These are phyloP conservation scores for Neodiprion lecontei DNA, from an alignment of 1,140 invertebrate species.

Conservation along the genomic window DNA sequence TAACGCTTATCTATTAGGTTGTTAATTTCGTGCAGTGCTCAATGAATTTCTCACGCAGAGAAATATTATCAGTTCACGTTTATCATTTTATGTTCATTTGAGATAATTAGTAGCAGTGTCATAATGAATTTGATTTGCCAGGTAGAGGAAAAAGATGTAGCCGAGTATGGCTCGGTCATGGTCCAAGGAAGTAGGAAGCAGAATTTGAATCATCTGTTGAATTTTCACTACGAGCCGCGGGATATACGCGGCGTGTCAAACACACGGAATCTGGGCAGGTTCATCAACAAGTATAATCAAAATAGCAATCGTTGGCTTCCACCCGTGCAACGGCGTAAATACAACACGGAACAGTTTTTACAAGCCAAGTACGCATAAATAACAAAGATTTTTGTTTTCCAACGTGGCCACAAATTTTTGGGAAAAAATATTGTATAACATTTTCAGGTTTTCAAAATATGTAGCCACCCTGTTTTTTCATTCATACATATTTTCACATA, in stretches of 20 bases:
- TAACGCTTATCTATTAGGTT: conserved; percentile 1
- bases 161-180: conserved; percentile 83
- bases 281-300: conserved; percentile 37
- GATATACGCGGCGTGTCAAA: conserved; percentile 50
- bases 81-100: no score
- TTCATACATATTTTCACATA: no score
- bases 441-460: conserved; percentile 19
- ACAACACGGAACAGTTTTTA: conserved; percentile 92
- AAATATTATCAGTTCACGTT: no score
- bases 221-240: conserved; percentile 80
- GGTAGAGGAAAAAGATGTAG: conserved; percentile 64
- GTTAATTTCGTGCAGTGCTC: background rate
- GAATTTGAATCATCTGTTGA: conserved; percentile 91
- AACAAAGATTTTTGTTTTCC: background rate
- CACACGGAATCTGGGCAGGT: conserved; percentile 42
- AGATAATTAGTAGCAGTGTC: no score
- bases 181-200: conserved; percentile 87
- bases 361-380: conserved; percentile 82
- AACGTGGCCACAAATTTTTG: background rate
- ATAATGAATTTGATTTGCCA: conserved; percentile 25
- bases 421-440: background rate
- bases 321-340: conserved; percentile 69
- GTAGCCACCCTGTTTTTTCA: conserved; percentile 15
- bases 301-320: conserved; percentile 58
- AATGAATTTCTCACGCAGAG: background rate